Conservation (phyloP, 2,797 vertebrate species). For the Hipposideros larvatus region DNA sequence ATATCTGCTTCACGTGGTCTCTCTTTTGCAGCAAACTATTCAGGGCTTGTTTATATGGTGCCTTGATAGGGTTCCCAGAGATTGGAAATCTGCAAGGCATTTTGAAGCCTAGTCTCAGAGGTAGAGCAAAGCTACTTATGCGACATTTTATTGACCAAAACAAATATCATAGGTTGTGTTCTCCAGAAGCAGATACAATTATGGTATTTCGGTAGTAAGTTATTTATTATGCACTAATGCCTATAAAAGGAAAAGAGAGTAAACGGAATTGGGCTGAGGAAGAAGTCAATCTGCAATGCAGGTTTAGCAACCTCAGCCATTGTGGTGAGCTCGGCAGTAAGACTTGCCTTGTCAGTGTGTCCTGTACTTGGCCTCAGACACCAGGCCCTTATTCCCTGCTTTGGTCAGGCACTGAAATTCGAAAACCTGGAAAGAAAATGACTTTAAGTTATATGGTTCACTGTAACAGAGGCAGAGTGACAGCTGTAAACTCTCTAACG, state of each 20-base stretch:
- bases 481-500: not conserved
- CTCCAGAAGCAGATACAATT: not conserved
- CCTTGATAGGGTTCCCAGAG: not conserved
- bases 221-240: not conserved
- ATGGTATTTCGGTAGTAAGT: not conserved
- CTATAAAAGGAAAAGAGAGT: not conserved
- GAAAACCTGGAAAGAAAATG: not conserved
- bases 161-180: not conserved
- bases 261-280: not conserved
- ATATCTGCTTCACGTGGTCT: not conserved
- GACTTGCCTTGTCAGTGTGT: not conserved
- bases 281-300: not conserved
- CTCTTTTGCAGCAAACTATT: not conserved
- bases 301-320: not conserved
- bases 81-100: not conserved
- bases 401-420: not conserved
- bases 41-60: not conserved
- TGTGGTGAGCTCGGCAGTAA: not conserved
- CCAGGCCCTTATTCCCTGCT: not conserved
- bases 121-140: not conserved
- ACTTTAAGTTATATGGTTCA: not conserved
- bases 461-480: not conserved
- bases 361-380: not conserved
- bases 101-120: not conserved
- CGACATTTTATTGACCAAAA: not conserved